Evolutionary conservation across 2,888 invertebrate species (phyloP), one percentile per base, ranked within the genome.

Genomic region (Ichneumoninae sp.): DNA sequence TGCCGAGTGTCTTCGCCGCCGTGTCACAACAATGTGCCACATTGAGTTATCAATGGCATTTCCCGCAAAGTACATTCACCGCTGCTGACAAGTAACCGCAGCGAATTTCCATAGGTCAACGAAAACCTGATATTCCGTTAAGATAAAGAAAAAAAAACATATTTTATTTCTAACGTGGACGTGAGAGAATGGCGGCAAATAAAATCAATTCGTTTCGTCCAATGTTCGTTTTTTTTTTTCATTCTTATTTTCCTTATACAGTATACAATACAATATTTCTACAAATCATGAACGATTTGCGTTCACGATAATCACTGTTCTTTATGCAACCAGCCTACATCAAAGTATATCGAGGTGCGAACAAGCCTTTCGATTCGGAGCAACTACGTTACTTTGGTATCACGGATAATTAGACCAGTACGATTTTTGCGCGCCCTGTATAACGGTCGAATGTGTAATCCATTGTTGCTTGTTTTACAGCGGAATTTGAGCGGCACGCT

Each of bases 191-290:
- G 63, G 60, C 44, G 65, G 50, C 47, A 81, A 84, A 69, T 73
- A 81, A 83, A 84, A 75, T 47, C 40, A 73, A 81, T 68, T 65
- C 36, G 65, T 78, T 57, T 78, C 26, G 81, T 79, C 74, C 54
- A 84, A 81, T 77, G 22, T 60, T 75, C 50, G 60, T 75, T 44
- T 63, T 57, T 77, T 66, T 33, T 6, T 57, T 70, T 19, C 19
- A 19, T 19, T 85, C 85, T 78, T 82, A 79, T 81, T 50, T 57
- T 73, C 83, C 86, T 83, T 77, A 81, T 81, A 88, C 83, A 75
- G 77, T 85, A 84, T 87, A 87, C 74, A 80, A 83, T 83, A 81
- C 77, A 73, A 81, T 83, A 81, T 81, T 81, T 74, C 81, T 81
- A 75, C 81, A 74, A 68, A 76, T 47, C 77, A 80, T 54, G 74